Conservation (phyloP, 2,113 vertebrate genomes). For the Oceanites oceanicus region DNA sequence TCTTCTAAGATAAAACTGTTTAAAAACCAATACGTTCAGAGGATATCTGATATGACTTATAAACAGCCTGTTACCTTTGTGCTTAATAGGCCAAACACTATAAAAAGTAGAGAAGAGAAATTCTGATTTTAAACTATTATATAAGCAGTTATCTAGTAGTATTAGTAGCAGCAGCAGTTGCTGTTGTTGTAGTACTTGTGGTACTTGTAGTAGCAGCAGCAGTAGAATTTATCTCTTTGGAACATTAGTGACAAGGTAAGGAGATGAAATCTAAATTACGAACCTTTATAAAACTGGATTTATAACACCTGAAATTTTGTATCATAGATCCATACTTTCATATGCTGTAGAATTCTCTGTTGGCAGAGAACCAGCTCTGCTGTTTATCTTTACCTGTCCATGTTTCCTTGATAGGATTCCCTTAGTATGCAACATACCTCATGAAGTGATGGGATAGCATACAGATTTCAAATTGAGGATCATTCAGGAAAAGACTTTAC, state of each 20-base stretch:
- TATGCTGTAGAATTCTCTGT: not conserved
- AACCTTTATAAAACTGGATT: not conserved
- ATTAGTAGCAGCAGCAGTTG: not conserved
- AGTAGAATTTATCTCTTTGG: not conserved
- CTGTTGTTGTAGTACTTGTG: not conserved
- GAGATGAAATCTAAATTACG: not conserved
- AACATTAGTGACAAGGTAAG: not conserved
- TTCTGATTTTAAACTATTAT: not conserved
- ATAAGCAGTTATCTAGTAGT: not conserved
- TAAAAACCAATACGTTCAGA: not conserved
- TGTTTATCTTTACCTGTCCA: not conserved
- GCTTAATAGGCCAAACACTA: not conserved
- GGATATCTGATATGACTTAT: not conserved
- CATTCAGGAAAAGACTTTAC: not conserved
- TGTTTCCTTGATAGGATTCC: not conserved
- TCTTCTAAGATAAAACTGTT: not conserved
- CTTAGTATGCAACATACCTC: not conserved
- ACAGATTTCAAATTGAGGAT: not conserved
- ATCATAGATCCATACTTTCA: not conserved
- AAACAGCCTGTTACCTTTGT: not conserved
- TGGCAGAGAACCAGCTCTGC: not conserved
- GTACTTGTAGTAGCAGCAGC: not conserved
- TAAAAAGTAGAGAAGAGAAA: not conserved
- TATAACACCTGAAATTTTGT: not conserved
- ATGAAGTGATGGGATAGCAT: not conserved